phyloP scores from a whole-genome alignment of 2,797 vertebrate species.

The Leptodactylus fallax region DNA sequence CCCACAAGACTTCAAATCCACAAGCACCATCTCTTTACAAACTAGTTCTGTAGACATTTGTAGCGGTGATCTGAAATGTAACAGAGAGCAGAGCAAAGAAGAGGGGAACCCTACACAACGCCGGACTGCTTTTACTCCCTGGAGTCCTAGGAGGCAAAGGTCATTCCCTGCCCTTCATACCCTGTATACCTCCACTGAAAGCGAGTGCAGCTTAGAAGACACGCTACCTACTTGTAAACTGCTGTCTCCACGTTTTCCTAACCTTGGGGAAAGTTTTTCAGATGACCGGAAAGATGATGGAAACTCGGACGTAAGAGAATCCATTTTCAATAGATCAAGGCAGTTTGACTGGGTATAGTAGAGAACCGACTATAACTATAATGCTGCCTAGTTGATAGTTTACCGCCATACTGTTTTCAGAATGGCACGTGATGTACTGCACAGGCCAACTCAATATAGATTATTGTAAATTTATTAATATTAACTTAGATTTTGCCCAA shows the following conservation, averaged over 20 bases:
- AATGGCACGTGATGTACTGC: no score
- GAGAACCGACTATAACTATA: background rate
- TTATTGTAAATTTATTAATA: no score
- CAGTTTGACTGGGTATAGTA: background rate
- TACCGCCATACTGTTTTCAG: background rate
- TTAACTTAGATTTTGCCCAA: no score
- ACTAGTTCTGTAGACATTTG: background rate
- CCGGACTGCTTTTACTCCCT: conserved; percentile 52
- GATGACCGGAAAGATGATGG: conserved; percentile 49
- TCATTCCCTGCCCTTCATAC: conserved; percentile 31
- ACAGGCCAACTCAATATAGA: no score
- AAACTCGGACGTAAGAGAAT: conserved; percentile 46
- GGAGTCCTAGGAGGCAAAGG: conserved; percentile 50
- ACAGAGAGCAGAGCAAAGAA: background rate
- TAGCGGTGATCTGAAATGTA: background rate
- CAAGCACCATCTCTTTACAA: conserved; percentile 20
- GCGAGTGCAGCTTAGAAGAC: conserved; percentile 63
- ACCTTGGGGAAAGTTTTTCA: conserved; percentile 62
- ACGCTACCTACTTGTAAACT: background rate
- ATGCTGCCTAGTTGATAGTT: background rate
- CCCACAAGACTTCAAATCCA: background rate
- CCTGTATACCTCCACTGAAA: conserved; percentile 58
- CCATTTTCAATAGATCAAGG: background rate
- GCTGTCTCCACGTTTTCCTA: conserved; percentile 59
- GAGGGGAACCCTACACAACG: background rate